Percentiles rank a stretch among this genome's conserved stretches.
Evolutionary conservation across 2,888 invertebrate species (phyloP).

Genomic region (Aphidoletes aphidimyza): DNA sequence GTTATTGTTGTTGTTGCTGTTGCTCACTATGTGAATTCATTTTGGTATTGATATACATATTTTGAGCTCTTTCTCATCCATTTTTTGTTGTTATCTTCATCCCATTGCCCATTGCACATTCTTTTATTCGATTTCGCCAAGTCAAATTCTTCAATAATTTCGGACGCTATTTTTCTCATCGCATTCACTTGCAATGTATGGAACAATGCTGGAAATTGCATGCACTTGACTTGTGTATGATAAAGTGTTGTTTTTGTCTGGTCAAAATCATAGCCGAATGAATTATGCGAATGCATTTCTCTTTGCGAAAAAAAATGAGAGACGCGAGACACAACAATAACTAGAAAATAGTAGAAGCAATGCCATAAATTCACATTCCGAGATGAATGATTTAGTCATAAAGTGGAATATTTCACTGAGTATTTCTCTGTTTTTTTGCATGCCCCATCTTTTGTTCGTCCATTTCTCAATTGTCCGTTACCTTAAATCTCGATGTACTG

Average conservation of each 20-base stretch:
- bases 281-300: constrained; percentile 35
- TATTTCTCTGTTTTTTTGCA: neutral
- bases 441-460: neutral
- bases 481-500: too few relatives aligned
- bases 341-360: neutral
- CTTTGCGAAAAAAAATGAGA: neutral
- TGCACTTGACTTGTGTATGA: neutral
- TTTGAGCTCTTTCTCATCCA: neutral
- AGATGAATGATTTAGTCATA: constrained; percentile 51
- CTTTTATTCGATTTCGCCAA: constrained; percentile 8
- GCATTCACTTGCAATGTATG: neutral
- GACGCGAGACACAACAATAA: neutral
- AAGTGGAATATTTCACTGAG: neutral
- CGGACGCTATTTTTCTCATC: neutral
- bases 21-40: neutral
- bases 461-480: neutral
- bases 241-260: neutral
- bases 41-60: neutral
- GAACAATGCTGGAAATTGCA: too few relatives aligned
- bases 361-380: constrained; percentile 44
- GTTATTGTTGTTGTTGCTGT: neutral
- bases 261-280: constrained; percentile 11
- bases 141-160: constrained; percentile 47
- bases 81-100: neutral
- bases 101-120: neutral